A percentile compares a stretch with the other conserved stretches of the same genome.
Evolutionary conservation across 2,888 invertebrate genomes (phyloP).

Genomic region (Ecliptopera silaceata): DNA sequence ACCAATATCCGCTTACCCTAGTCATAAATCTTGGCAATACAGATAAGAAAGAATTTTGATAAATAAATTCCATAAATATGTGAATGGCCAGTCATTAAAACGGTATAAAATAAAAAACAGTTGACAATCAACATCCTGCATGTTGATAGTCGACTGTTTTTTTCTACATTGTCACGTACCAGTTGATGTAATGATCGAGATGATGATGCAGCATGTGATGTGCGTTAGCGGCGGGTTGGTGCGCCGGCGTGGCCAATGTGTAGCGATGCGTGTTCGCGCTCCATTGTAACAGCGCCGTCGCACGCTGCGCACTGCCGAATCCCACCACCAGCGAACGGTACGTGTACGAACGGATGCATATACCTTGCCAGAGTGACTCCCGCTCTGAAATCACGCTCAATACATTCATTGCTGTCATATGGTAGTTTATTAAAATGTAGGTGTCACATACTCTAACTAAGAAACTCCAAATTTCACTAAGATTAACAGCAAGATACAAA

Average conservation of each 20-base stretch:
- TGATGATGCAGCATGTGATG: constrained; percentile 95
- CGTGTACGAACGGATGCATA: constrained; percentile 94
- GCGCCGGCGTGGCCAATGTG: constrained; percentile 91
- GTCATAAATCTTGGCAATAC: no score
- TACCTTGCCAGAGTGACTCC: constrained; percentile 69
- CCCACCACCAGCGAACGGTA: constrained; percentile 95
- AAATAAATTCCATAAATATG: no score
- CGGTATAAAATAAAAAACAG: no score
- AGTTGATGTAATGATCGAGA: constrained; percentile 93
- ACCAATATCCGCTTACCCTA: no score
- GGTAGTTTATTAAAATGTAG: no score
- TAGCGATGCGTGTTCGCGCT: constrained; percentile 93
- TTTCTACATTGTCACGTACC: constrained; percentile 62
- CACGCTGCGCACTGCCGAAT: constrained; percentile 32
- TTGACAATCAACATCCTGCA: no score
- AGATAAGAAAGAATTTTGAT: no score
- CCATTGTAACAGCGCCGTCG: constrained; percentile 74
- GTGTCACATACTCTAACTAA: no score
- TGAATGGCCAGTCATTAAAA: no score
- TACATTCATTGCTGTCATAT: not conserved
- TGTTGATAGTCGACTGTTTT: no score
- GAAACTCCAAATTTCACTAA: no score
- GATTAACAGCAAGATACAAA: no score
- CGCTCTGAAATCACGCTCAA: constrained; percentile 80
- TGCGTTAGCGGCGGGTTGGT: constrained; percentile 92